Base-by-base conservation (phyloP, 2,888 invertebrate genomes). In the Noctua pronuba region DNA sequence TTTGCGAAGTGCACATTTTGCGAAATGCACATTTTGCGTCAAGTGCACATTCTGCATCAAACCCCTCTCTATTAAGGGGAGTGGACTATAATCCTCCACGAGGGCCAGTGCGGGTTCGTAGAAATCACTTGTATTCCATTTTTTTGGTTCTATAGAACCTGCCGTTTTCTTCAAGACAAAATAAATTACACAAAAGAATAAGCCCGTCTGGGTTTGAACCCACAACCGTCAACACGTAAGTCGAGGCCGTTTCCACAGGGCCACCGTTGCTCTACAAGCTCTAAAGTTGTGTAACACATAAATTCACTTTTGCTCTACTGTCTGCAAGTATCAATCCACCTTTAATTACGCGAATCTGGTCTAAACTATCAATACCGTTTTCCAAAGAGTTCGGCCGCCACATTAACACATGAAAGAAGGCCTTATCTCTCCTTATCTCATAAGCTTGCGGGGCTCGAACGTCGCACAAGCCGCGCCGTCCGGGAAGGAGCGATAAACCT, bases 321-420 rank as follows among this genome's bases (percentile, higher is more conserved):
- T n/a, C 31, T 41, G 8, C n/a, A 35, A n/a, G 21, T 2, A 55
- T 73, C 21, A 66, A 28, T 31, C 1, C 5, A 78, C 2, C 60
- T 71, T 71, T 67, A 60, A 79, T 60, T 71, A 78, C 41, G 11
- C 5, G 41, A 31, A 35, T 58, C 73, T 3, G 3, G 13, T 55
- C n/a, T 73, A n/a, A 18, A 44, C 73, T 16, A 73, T 58, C 55
- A 16, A 31, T 52, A 41, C 16, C 38, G n/a, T 49, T 68, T 73
- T 55, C 52, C n/a, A 74, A 58, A 44, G 16, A 66, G 31, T 71
- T 66, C 21, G 31, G 0, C 28, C 21, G 11, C 24, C 31, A 70
- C 66, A 75, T 80, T 80, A 71, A 35, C 70, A 55, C 46, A 80
- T 74, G 66, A 74, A 71, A 60, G 64, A 60, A n/a, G 18, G 2